Evolutionary conservation across 2,797 vertebrate species (phyloP).

Genomic region (Sparus aurata): DNA sequence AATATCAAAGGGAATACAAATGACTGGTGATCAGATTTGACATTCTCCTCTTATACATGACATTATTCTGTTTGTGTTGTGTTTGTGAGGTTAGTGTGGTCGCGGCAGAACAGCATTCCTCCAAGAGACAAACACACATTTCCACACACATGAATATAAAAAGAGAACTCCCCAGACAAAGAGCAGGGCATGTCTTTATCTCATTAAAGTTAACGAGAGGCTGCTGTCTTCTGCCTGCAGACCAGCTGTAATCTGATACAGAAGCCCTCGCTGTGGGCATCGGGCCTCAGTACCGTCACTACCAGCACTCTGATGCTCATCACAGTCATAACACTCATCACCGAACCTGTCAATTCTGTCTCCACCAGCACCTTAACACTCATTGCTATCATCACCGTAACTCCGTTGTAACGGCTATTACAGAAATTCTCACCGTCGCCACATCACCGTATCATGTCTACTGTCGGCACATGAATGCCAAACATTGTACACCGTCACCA

Average conservation of each 20-base stretch:
- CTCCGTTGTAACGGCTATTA: conserved; percentile 25
- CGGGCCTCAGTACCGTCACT: conserved; percentile 40
- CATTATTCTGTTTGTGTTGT: conserved; percentile 56
- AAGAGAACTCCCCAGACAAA: conserved; percentile 73
- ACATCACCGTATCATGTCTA: conserved; percentile 26
- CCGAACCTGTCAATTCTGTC: conserved; percentile 1
- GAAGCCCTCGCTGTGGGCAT: conserved; percentile 39
- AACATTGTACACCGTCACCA: conserved; percentile 61
- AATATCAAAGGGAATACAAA: conserved; percentile 74
- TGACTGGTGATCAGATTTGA: conserved; percentile 57
- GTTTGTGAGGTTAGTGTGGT: conserved; percentile 62
- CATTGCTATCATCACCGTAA: conserved; percentile 26
- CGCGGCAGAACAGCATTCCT: conserved; percentile 37
- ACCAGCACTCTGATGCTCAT: conserved; percentile 1
- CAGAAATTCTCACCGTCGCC: conserved; percentile 15
- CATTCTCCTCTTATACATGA: conserved; percentile 54
- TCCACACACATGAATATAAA: conserved; percentile 49
- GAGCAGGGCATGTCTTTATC: conserved; percentile 81
- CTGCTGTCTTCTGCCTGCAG: conserved; percentile 76
- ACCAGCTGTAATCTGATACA: conserved; percentile 67
- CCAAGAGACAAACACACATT: conserved; percentile 31
- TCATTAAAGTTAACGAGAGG: conserved; percentile 83
- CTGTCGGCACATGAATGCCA: conserved; percentile 26
- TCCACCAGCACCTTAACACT: conserved; percentile 23
- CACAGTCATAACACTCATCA: conserved; percentile 36